phyloP scores from a whole-genome alignment of 2,113 vertebrate species.

The Todiramphus saurophagus region DNA sequence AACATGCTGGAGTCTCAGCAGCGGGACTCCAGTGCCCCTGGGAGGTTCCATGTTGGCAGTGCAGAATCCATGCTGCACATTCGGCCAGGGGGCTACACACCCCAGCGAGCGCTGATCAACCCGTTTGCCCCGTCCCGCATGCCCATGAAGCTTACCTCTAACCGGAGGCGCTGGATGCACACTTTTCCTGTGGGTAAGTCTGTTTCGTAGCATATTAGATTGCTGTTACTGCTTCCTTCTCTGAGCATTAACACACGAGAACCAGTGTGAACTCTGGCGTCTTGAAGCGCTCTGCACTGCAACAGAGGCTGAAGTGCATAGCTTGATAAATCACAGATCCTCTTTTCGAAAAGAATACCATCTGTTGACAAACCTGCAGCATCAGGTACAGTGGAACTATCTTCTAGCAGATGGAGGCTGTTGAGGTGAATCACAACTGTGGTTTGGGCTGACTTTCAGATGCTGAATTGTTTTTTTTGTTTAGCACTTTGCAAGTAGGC shows the following conservation, averaged over 20 bases:
- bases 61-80: constrained; percentile 92
- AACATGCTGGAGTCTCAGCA: constrained; percentile 88
- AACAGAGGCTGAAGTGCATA: background rate
- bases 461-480: background rate
- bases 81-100: constrained; percentile 86
- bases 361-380: background rate
- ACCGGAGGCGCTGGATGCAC: constrained; percentile 97
- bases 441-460: background rate
- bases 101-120: constrained; percentile 94
- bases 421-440: background rate
- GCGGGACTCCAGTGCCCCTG: constrained; percentile 91
- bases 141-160: constrained; percentile 98
- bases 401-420: background rate
- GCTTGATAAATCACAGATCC: background rate
- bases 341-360: background rate
- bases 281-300: background rate
- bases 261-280: fast-evolving
- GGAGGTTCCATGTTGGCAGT: constrained; percentile 94
- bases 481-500: background rate
- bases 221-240: background rate
- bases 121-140: constrained; percentile 96
- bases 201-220: fast-evolving
- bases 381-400: background rate
- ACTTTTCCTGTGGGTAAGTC: constrained; percentile 92
- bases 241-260: background rate